Conservation (phyloP, 1,140 invertebrate genomes). For the Heliothis subflexa region DNA sequence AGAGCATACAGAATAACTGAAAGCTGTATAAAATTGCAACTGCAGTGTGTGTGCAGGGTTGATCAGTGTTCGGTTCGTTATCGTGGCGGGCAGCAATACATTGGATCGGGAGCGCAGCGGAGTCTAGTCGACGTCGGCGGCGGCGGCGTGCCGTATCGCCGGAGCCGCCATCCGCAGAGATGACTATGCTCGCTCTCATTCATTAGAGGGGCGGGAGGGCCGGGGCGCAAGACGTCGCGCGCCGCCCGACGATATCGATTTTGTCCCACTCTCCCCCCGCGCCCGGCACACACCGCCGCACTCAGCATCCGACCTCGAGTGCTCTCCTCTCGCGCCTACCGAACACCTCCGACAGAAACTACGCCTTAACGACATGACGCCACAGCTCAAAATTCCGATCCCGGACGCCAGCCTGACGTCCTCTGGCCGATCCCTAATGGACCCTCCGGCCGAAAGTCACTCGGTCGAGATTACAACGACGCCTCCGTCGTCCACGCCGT, state of each 20-base stretch:
- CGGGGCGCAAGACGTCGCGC: conserved; percentile 80
- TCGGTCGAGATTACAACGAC: conserved; percentile 84
- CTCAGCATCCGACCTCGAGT: conserved; percentile 85
- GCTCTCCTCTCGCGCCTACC: conserved; percentile 81
- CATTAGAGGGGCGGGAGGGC: conserved; percentile 77
- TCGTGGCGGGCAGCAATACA: conserved; percentile 67
- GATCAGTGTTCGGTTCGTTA: conserved; percentile 69
- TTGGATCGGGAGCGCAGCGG: conserved; percentile 59
- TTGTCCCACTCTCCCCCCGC: conserved; percentile 80
- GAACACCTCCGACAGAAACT: conserved; percentile 81
- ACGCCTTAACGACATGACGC: conserved; percentile 81
- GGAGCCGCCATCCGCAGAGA: conserved; percentile 81
- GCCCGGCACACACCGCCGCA: conserved; percentile 72
- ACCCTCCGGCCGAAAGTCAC: conserved; percentile 82
- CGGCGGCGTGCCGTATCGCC: conserved; percentile 71
- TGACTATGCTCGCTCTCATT: conserved; percentile 84
- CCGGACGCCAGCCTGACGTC: conserved; percentile 56
- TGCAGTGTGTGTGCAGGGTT: conserved; percentile 58
- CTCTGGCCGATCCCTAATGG: conserved; percentile 73
- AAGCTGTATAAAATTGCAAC: conserved; percentile 43
- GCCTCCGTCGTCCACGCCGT: conserved; percentile 67
- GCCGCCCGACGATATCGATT: conserved; percentile 84
- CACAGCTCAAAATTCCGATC: conserved; percentile 82
- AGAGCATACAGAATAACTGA: conserved; percentile 37
- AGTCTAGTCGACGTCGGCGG: conserved; percentile 63